Evolutionary conservation across 2,113 vertebrate species (phyloP), one percentile per base, ranked within the genome.

Genomic region (Percopsis transmontana): DNA sequence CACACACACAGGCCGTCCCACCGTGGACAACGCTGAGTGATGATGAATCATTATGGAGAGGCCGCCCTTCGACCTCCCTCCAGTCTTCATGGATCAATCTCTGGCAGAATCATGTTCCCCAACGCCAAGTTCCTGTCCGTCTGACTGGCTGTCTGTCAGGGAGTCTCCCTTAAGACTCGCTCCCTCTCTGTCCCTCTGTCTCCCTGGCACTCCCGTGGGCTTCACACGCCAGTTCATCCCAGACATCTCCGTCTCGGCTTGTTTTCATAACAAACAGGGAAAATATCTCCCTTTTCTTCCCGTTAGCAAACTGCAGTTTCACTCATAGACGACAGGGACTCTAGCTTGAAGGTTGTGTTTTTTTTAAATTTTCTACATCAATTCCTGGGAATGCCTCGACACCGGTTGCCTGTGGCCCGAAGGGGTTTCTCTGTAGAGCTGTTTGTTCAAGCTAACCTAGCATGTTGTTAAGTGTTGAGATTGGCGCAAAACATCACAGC

Each of bases 41-140:
- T 89, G 87, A 90, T 88, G 87, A 90, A 72, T 87, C 84, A 90
- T 89, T 88, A 86, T 71, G 63, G 78, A 76, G 70, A 81, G 74
- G 68, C 53, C 83, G 82, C 76, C 85, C 89, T 88, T 80, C 55
- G 70, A 86, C 82, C 84, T 83, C 78, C 66, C 62, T 71, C 58
- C 68, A 70, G 84, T 87, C 85, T 87, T 85, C 87, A 87, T 90
- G 77, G 80, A 85, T 89, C 80, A 79, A 71, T 87, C 85, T 85
- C 73, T 88, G 89, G 86, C 85, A 85, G 81, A 79, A 79, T 81
- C 74, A 80, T 85, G 83, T 87, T 89, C 86, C 86, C 86, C 76
- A 58, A 80, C 87, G 87, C 88, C 88, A 88, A 87, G 81, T 88
- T 85, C 66, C 80, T 80, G 85, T 88, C 85, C 79, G 70, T 86